Conservation (phyloP, 2,888 invertebrate species). For the Thecocarcelia acutangulata region DNA sequence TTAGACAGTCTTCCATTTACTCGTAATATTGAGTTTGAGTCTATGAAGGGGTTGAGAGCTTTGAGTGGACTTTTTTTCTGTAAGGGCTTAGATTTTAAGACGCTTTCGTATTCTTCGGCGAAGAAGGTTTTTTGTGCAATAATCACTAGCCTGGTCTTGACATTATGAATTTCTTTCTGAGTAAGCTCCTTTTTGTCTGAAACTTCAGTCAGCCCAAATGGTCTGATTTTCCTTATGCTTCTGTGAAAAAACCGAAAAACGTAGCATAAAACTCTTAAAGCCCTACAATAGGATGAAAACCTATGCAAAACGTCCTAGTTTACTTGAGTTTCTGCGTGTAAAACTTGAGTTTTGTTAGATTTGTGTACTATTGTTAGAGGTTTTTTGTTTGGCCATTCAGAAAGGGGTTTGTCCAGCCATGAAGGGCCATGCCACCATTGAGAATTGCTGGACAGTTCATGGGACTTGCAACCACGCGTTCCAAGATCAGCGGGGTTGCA, state of each 20-base stretch:
- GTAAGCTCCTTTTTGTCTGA: neutral
- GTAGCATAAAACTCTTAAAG: constrained; percentile 11
- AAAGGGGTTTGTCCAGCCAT: neutral
- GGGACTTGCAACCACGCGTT: neutral
- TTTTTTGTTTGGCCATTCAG: constrained; percentile 30
- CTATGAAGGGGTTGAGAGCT: constrained; percentile 5
- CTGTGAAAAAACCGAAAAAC: constrained; percentile 19
- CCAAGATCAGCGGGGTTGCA: no score
- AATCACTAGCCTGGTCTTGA: neutral
- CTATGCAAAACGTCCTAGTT: constrained; percentile 1
- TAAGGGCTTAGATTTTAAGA: neutral
- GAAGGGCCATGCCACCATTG: constrained; percentile 34
- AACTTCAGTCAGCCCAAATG: no score
- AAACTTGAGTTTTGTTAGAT: neutral
- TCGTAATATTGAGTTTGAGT: neutral
- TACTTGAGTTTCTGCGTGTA: neutral
- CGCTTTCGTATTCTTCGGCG: neutral
- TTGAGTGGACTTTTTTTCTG: constrained; percentile 6
- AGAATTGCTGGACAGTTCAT: neutral
- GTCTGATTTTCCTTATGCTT: no score
- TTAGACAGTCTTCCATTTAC: constrained; percentile 16
- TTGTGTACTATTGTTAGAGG: neutral
- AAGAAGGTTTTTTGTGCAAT: constrained; percentile 14
- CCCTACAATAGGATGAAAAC: constrained; percentile 6
- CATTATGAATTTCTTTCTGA: neutral